Evolutionary conservation across 2,797 vertebrate species (phyloP), one percentile per base, ranked within the genome.

Genomic region (Pitangus sulphuratus): DNA sequence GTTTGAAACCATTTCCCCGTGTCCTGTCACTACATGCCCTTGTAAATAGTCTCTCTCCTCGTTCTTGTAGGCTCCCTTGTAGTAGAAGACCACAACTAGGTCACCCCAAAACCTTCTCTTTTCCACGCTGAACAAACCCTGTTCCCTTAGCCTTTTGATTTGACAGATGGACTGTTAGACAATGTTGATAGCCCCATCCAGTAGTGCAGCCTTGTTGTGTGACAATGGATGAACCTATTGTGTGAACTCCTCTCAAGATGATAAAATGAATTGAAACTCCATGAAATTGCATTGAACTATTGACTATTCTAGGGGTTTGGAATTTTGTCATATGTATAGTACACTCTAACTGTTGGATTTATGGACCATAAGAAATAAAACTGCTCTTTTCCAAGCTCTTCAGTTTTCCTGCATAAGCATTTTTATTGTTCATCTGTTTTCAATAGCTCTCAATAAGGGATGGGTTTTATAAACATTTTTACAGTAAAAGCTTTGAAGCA

Each of bases 351-450:
- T 68, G 25, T 65, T 86, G 70, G 44, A 81, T 91, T 96, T 94
- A 91, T 50, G 44, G 48, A 89, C 69, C 54, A 11, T 82, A 80
- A 89, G 89, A 93, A 93, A 42, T 87, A 69, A 81, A 70, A 45
- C 84, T 93, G 33, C 11, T 0, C 56, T 90, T 93, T 91, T 28
- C 75, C 65, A 91, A 91, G 25, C 9, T 78, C 84, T 93, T 89
- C 89, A 45, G 72, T 95, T 94, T 91, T 87, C 50, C 80, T 81
- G 50, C 53, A 79, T 86, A 91, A 89, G 82, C 61, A 84, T 94
- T 97, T 97, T 97, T 96, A 96, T 88, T 93, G 74, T 91, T 97
- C 94, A 94, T 96, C 94, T 94, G 96, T 96, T 97, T 97, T 94
- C 82, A 97, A 92, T 95, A 96, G 80, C 47, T 78, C 68, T 95